Percentiles rank a stretch among this genome's conserved stretches.
phyloP scores from a whole-genome alignment of 2,797 vertebrate species.

The Atherinosoma microstoma region DNA sequence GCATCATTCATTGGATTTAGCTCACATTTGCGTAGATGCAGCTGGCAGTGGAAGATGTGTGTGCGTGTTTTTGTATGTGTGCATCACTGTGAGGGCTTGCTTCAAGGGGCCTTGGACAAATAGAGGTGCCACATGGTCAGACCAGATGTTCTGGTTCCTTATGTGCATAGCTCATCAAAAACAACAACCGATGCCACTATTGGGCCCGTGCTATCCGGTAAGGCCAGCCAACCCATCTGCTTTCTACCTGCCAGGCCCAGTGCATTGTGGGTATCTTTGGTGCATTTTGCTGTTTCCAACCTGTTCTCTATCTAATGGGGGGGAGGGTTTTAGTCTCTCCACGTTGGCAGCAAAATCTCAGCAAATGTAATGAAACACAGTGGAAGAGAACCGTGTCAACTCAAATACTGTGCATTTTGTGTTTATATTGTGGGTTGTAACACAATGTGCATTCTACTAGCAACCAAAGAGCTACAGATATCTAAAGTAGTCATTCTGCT shows the following conservation, averaged over 20 bases:
- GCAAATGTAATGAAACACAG: background rate
- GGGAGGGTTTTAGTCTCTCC: background rate
- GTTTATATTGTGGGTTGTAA: too few relatives aligned
- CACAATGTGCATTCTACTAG: background rate
- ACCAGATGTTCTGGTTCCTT: conserved; percentile 91
- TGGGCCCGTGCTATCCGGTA: conserved; percentile 76
- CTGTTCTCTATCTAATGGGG: conserved; percentile 27
- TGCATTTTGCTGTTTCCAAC: conserved; percentile 42
- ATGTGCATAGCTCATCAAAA: conserved; percentile 89
- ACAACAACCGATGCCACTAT: conserved; percentile 77
- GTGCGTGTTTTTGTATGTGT: conserved; percentile 44
- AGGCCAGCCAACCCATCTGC: conserved; percentile 89
- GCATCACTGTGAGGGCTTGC: conserved; percentile 58
- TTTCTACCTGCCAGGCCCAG: conserved; percentile 70
- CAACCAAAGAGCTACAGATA: too few relatives aligned
- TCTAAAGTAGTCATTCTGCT: background rate
- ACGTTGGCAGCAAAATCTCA: conserved; percentile 1
- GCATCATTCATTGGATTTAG: conserved; percentile 87
- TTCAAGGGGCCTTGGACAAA: conserved; percentile 83
- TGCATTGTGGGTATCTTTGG: conserved; percentile 74
- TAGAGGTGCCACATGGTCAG: conserved; percentile 86
- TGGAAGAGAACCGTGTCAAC: background rate
- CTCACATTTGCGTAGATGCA: conserved; percentile 79
- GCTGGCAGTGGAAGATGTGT: conserved; percentile 61
- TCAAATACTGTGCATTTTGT: too few relatives aligned